Conservation (phyloP, 2,113 vertebrate species). For the Cheirogaleus medius region DNA sequence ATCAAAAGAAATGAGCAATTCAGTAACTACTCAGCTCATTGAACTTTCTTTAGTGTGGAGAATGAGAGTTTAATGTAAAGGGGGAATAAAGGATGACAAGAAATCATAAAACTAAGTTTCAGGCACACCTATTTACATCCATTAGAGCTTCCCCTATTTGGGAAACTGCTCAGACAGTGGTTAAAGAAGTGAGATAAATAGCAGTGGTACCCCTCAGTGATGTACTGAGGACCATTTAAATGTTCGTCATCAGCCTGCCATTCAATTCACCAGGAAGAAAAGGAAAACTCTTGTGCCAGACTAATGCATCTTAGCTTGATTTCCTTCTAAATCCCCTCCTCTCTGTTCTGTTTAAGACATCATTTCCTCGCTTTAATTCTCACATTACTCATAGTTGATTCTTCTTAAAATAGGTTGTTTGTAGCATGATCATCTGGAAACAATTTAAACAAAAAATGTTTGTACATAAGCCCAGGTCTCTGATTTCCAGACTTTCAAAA, state of each 20-base stretch:
- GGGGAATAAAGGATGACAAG: background rate
- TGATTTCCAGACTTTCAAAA: slow-evolving; percentile 12
- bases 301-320: background rate
- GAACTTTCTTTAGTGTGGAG: background rate
- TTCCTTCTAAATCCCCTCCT: background rate
- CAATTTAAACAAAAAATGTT: slow-evolving; percentile 25
- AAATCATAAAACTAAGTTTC: background rate
- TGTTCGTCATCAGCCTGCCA: background rate
- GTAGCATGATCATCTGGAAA: slow-evolving; percentile 10
- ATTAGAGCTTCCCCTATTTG: slow-evolving; percentile 17
- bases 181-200: slow-evolving; percentile 17
- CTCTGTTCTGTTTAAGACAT: background rate
- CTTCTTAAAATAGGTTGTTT: slow-evolving; percentile 41
- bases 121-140: background rate
- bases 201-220: background rate
- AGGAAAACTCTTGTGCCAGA: background rate
- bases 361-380: slow-evolving; percentile 29
- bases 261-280: slow-evolving; percentile 19
- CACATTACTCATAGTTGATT: slow-evolving; percentile 10
- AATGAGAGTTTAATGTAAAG: background rate
- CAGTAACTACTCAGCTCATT: background rate
- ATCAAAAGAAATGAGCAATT: slow-evolving; percentile 17
- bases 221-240: background rate
- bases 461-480: background rate
- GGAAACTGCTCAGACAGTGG: slow-evolving; percentile 62